Base-by-base conservation (phyloP, 2,113 vertebrate species). In the Hemiscyllium ocellatum region DNA sequence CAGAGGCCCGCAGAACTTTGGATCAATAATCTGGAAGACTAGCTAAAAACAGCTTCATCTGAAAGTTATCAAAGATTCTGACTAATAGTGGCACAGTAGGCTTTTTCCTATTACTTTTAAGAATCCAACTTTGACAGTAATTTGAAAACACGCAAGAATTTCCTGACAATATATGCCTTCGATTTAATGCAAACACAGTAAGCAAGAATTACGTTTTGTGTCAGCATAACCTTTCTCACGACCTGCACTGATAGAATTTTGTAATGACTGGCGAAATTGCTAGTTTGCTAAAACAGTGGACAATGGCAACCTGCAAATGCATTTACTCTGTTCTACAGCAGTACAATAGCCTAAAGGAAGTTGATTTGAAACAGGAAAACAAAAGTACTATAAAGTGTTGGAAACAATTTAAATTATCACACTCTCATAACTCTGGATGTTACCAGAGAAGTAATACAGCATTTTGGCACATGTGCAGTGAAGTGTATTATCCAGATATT, bases 241-340 rank as follows among this genome's bases (percentile, higher is more conserved):
- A 95, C 42, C 94, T 72, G 68, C 69, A 76, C 42, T 72, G 61
- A 95, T 61, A 95, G 94, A 37, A 69, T 70, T 94, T 47, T 94
- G 91, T 22, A 95, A 95, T 95, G n/a, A 95, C 26, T 52, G 4
- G 8, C 47, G 47, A 72, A 72, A 95, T 42, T 95, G 68, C 94
- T 95, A 15, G 69, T 52, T 72, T 95, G 94, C 68, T 29, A 72
- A 52, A 95, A 76, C 42, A 50, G 47, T 19, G 42, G 68, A 95
- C 68, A 68, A 93, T 66, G 61, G 3, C 52, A 70, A 26, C 26
- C 24, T 47, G 69, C 47, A 70, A 69, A 72, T 70, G 47, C 20
- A 95, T 95, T 72, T 72, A 95, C 94, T 95, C 29, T 70, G 47
- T 95, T 95, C 47, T 95, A 19, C 72, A 95, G 15, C 68, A 76